Percentiles rank a stretch among this genome's conserved stretches.
phyloP scores from a whole-genome alignment of 2,113 vertebrate species.

The Mugil cephalus region DNA sequence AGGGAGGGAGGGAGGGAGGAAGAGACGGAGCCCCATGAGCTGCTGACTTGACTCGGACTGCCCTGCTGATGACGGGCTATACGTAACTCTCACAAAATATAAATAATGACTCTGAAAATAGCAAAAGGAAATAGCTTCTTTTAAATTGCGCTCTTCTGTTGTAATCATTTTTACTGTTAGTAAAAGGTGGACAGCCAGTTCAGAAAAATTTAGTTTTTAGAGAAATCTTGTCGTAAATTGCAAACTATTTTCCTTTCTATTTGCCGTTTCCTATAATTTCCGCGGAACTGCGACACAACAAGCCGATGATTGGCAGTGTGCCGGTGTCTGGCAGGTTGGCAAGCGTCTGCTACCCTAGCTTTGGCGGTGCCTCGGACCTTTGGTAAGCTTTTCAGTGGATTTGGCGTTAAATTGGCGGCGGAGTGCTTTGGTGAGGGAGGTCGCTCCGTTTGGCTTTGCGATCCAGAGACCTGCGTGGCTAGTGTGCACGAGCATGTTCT shows the following conservation, averaged over 20 bases:
- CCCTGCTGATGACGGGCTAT: conserved; percentile 24
- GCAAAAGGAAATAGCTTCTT: not conserved
- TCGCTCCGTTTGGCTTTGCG: too few species aligned
- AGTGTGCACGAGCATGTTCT: too few species aligned
- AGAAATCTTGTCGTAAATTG: not conserved
- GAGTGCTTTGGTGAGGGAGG: too few species aligned
- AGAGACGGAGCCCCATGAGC: conserved; percentile 16
- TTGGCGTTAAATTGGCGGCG: too few species aligned
- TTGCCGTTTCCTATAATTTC: too few species aligned
- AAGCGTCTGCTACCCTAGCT: too few species aligned
- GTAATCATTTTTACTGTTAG: conserved; percentile 17
- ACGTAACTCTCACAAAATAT: not conserved
- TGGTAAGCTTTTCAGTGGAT: too few species aligned
- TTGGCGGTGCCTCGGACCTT: too few species aligned
- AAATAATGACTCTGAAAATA: not conserved
- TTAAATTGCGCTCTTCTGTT: not conserved
- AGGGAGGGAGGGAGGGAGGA: conserved; percentile 26
- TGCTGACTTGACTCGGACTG: conserved; percentile 53
- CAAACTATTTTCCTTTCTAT: too few species aligned
- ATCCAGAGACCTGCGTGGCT: too few species aligned
- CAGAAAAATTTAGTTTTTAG: conserved; percentile 12
- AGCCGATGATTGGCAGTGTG: not conserved
- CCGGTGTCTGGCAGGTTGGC: too few species aligned
- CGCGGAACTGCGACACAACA: too few species aligned
- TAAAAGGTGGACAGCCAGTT: conserved; percentile 23